phyloP scores from a whole-genome alignment of 2,797 vertebrate genomes.

The Thamnophis elegans region DNA sequence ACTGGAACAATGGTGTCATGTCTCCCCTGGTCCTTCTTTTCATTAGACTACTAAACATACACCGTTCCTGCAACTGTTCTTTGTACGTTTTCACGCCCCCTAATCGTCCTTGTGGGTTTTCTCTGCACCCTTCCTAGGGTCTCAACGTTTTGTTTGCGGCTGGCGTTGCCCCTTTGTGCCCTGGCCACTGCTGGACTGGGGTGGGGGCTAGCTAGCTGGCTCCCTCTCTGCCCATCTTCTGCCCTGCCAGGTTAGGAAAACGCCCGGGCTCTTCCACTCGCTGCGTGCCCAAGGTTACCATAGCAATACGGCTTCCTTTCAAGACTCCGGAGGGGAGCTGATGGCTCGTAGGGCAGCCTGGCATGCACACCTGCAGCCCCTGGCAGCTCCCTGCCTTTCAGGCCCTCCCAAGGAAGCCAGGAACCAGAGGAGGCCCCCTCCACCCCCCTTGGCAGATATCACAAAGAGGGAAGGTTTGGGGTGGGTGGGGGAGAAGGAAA shows the following conservation, averaged over 20 bases:
- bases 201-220: not conserved
- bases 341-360: not conserved
- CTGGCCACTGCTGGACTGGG: not conserved
- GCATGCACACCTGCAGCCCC: not conserved
- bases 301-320: not conserved
- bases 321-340: rapidly evolving
- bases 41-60: too few relatives aligned
- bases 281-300: not conserved
- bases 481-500: not conserved
- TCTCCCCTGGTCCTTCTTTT: not conserved
- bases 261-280: not conserved
- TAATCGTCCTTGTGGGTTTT: not conserved
- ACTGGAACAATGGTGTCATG: not conserved
- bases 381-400: not conserved
- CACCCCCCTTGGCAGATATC: not conserved
- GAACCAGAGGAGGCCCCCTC: not conserved
- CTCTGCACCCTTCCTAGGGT: not conserved
- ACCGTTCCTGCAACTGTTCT: not conserved
- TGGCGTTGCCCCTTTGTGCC: not conserved
- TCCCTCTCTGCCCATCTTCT: not conserved
- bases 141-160: not conserved
- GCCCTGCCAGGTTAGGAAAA: not conserved
- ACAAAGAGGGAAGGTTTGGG: not conserved
- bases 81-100: not conserved
- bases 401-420: not conserved